Percentiles rank a stretch among this genome's conserved stretches.
phyloP scores from a whole-genome alignment of 53 echinoderm and acorn worm genomes.

The Crossaster papposus region DNA sequence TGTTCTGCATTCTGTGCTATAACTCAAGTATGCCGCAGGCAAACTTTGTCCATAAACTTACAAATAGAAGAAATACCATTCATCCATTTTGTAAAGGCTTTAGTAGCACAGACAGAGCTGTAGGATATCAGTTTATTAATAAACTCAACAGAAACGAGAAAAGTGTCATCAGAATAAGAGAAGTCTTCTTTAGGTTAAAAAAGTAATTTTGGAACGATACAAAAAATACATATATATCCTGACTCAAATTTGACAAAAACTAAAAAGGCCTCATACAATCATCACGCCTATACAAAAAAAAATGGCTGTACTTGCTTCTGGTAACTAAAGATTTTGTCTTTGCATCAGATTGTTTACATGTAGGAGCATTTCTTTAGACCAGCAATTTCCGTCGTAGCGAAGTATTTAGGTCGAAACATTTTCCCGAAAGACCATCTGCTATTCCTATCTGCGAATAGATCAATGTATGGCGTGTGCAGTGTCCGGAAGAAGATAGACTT shows the following conservation, averaged over 20 bases:
- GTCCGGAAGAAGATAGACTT: background rate
- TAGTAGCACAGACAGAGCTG: background rate
- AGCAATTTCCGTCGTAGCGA: background rate
- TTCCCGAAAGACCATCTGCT: background rate
- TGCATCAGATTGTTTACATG: background rate
- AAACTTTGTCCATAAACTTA: background rate
- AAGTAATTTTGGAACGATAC: no score
- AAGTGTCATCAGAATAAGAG: no score
- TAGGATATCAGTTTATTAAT: no score
- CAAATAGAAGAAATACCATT: background rate
- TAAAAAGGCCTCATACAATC: no score
- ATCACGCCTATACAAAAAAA: no score
- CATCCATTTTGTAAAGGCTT: background rate
- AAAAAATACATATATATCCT: no score
- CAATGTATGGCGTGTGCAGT: background rate
- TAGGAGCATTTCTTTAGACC: background rate
- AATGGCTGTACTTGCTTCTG: no score
- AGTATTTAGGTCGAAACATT: background rate
- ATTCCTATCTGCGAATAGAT: background rate
- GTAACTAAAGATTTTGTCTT: no score
- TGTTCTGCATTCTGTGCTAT: background rate
- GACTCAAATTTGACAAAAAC: no score
- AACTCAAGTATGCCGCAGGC: background rate
- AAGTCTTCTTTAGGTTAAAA: no score
- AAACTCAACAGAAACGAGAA: no score